These are phyloP conservation scores for Drosophila nr. perissopoda DNA, from an alignment of 2,888 invertebrate species.

Conservation along the genomic window DNA sequence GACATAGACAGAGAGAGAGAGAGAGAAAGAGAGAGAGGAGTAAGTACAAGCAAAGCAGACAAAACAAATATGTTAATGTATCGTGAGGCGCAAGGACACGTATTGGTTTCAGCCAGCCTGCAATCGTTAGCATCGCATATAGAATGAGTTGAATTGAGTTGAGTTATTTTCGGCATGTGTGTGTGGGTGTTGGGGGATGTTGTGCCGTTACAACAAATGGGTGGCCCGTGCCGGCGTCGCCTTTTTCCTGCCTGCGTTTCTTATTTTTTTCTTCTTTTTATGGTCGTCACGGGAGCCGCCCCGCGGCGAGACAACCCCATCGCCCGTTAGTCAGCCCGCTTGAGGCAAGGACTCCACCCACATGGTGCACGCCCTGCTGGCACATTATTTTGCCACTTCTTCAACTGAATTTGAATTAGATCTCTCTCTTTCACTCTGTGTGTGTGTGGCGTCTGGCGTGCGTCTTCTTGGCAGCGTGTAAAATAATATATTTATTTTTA, in stretches of 20 bases:
- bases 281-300: conserved; percentile 71
- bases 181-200: background rate
- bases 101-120: conserved; percentile 70
- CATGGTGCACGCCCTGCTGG: conserved; percentile 70
- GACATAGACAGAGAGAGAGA: background rate
- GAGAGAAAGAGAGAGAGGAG: background rate
- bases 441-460: conserved; percentile 65
- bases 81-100: conserved; percentile 64
- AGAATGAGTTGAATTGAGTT: conserved; percentile 60
- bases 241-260: conserved; percentile 61
- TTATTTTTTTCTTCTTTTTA: conserved; percentile 52
- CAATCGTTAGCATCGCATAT: conserved; percentile 76
- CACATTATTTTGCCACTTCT: conserved; percentile 79
- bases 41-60: conserved; percentile 61
- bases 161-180: conserved; percentile 62
- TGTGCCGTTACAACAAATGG: conserved; percentile 67
- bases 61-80: conserved; percentile 81
- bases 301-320: conserved; percentile 63
- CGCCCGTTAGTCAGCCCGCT: conserved; percentile 14
- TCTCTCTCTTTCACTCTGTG: conserved; percentile 43
- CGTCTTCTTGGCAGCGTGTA: conserved; percentile 75
- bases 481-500: conserved; percentile 80
- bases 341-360: conserved; percentile 49
- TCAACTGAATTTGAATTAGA: conserved; percentile 81
- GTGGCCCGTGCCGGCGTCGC: conserved; percentile 73